Conservation (phyloP, 2,797 vertebrate species). For the Anguilla marmorata region DNA sequence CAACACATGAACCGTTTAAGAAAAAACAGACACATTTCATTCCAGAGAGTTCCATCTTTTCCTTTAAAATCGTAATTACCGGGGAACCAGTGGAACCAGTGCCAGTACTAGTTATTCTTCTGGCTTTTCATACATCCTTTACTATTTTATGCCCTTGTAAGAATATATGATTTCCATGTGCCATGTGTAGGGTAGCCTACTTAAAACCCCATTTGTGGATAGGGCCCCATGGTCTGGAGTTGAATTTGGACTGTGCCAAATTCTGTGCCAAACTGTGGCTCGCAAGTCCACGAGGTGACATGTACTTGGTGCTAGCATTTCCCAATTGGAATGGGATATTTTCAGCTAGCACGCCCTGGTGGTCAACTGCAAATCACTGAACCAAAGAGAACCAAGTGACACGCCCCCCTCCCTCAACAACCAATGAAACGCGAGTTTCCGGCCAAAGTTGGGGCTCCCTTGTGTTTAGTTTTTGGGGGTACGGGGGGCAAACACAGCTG, state of each 20-base stretch:
- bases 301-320: no score
- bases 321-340: no score
- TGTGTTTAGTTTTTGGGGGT: neutral
- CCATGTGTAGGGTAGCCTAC: neutral
- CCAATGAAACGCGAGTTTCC: neutral
- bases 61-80: neutral
- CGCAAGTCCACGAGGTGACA: no score
- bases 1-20: neutral
- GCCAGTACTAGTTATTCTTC: neutral
- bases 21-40: neutral
- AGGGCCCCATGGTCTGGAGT: neutral
- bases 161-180: neutral
- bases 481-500: neutral
- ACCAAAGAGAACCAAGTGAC: no score
- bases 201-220: neutral
- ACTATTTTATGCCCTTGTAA: neutral
- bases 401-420: neutral
- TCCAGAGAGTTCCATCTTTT: neutral
- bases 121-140: neutral
- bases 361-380: no score
- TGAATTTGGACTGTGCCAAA: no score
- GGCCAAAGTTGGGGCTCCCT: neutral
- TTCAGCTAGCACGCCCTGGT: no score
- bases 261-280: no score
- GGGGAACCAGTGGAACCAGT: neutral